phyloP scores from a whole-genome alignment of 2,888 invertebrate species.

The Andrena haemorrhoa region DNA sequence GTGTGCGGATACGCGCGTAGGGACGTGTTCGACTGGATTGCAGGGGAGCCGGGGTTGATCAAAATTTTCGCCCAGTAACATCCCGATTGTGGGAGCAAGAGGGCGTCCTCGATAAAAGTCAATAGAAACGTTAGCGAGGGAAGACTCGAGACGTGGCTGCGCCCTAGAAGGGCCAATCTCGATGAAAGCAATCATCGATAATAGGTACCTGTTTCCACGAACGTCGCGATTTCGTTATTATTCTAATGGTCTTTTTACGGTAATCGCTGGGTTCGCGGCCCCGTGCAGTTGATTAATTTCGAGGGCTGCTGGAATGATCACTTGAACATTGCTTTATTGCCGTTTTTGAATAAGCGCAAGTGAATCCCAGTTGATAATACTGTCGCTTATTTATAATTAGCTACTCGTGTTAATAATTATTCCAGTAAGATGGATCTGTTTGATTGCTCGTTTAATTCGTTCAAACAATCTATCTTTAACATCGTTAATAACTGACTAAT shows the following conservation, averaged over 20 bases:
- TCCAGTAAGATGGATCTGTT: too few relatives aligned
- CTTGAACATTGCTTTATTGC: not conserved
- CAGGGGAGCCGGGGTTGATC: constrained; percentile 1
- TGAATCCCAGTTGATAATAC: too few relatives aligned
- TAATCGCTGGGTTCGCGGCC: too few relatives aligned
- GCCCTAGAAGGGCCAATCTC: not conserved
- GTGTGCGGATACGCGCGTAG: constrained; percentile 17
- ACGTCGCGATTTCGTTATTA: not conserved
- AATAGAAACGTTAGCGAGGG: constrained; percentile 6
- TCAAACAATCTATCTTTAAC: too few relatives aligned
- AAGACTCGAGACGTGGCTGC: not conserved
- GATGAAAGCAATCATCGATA: not conserved
- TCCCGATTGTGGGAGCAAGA: not conserved
- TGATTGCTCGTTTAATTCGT: too few relatives aligned
- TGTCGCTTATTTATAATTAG: too few relatives aligned
- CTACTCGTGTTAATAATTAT: too few relatives aligned
- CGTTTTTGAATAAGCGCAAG: too few relatives aligned
- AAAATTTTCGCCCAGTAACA: constrained; percentile 9
- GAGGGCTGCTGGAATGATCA: not conserved
- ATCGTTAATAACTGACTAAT: too few relatives aligned
- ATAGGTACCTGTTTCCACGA: not conserved
- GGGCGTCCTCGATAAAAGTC: not conserved
- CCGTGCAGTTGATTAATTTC: not conserved
- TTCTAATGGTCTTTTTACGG: constrained; percentile 3
- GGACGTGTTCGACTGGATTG: not conserved